Conservation (phyloP, 2,888 invertebrate genomes). For the Drosophila kambysellisi region DNA sequence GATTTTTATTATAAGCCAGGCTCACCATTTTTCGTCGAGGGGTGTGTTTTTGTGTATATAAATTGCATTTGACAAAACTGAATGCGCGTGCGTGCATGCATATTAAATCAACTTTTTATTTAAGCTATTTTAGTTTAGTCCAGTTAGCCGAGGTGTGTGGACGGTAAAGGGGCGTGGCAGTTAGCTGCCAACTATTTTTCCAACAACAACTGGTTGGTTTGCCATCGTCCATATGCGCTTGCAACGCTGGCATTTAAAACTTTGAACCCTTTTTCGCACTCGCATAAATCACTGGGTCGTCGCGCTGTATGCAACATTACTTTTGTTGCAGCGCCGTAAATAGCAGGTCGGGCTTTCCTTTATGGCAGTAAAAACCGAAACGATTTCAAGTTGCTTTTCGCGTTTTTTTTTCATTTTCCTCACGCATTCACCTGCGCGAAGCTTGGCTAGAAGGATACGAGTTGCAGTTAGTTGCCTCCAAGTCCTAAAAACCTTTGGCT, state of each 20-base stretch:
- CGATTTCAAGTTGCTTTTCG: conserved; percentile 46
- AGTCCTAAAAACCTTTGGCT: conserved; percentile 39
- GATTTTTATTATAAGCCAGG: conserved; percentile 48
- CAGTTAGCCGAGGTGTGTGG: conserved; percentile 19
- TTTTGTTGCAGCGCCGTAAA: conserved; percentile 58
- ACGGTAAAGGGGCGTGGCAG: conserved; percentile 31
- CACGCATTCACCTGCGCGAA: conserved; percentile 53
- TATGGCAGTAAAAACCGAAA: conserved; percentile 67
- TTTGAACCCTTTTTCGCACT: conserved; percentile 54
- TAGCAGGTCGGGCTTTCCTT: conserved; percentile 43
- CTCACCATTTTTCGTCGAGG: conserved; percentile 2
- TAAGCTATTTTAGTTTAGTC: conserved; percentile 36
- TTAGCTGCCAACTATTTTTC: neutral
- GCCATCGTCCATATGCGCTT: neutral
- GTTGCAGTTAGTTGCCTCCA: conserved; percentile 31
- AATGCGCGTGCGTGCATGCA: conserved; percentile 55
- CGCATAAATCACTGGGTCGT: conserved; percentile 64
- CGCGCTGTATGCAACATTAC: conserved; percentile 60
- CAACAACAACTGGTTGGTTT: conserved; percentile 9
- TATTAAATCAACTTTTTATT: conserved; percentile 60
- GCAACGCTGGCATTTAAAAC: conserved; percentile 15
- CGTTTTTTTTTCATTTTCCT: conserved; percentile 6
- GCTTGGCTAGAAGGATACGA: conserved; percentile 21
- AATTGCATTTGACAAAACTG: conserved; percentile 61
- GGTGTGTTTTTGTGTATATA: conserved; percentile 15